phyloP scores from a whole-genome alignment of 2,888 invertebrate species.

The Melolontha melolontha region DNA sequence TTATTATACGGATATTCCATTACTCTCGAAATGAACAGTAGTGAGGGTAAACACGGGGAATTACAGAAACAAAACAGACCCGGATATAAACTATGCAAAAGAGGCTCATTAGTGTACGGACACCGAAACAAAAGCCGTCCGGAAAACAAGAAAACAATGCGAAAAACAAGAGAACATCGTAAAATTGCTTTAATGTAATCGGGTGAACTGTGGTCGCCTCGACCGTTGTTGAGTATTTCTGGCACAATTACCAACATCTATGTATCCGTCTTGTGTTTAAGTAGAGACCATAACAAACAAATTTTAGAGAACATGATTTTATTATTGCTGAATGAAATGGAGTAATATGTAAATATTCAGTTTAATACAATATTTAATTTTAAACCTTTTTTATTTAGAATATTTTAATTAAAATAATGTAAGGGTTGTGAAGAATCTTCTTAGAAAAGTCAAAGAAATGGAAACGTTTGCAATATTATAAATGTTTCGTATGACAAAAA shows the following conservation, averaged over 20 bases:
- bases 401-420: too few species aligned
- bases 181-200: constrained; percentile 38
- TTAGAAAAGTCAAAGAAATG: too few species aligned
- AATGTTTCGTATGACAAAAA: too few species aligned
- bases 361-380: too few species aligned
- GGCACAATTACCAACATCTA: constrained; percentile 30
- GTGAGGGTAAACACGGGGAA: constrained; percentile 27
- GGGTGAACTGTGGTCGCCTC: constrained; percentile 31
- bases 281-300: too few species aligned
- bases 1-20: constrained; percentile 38
- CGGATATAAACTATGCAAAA: constrained; percentile 41
- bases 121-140: constrained; percentile 29
- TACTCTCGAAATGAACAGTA: constrained; percentile 26
- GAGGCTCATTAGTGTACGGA: constrained; percentile 38
- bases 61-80: constrained; percentile 37
- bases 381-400: too few species aligned
- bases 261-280: not conserved
- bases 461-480: too few species aligned
- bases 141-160: constrained; percentile 36
- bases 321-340: too few species aligned
- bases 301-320: too few species aligned
- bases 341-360: too few species aligned
- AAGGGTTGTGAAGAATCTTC: too few species aligned
- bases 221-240: constrained; percentile 25
- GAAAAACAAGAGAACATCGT: constrained; percentile 39